Evolutionary conservation across 2,888 invertebrate species (phyloP).

Genomic region (Teleogryllus oceanicus): DNA sequence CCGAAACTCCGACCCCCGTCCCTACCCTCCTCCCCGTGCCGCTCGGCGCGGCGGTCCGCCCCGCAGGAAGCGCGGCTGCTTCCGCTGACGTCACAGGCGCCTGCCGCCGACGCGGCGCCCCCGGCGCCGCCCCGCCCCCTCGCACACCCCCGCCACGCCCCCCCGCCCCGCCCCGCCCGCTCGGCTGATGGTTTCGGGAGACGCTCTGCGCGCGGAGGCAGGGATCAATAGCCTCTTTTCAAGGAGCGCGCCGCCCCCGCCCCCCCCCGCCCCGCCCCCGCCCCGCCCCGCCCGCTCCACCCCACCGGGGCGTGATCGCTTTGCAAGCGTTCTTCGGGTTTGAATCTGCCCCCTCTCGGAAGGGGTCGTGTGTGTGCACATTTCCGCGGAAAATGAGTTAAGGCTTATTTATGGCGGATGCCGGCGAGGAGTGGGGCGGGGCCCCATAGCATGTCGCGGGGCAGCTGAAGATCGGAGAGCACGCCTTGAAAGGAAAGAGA

Average conservation of each 20-base stretch:
- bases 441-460: too few relatives aligned
- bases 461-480: too few relatives aligned
- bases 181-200: neutral
- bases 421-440: neutral
- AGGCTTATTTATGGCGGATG: neutral
- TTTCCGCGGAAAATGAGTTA: conserved; percentile 3
- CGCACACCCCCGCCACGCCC: neutral
- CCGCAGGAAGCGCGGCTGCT: neutral
- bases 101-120: neutral
- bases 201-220: neutral
- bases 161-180: neutral
- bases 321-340: neutral
- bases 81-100: conserved; percentile 18
- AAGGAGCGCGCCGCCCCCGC: conserved; percentile 8
- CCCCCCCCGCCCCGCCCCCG: neutral
- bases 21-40: neutral
- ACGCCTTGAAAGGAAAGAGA: too few relatives aligned
- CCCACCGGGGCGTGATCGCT: neutral
- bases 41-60: neutral
- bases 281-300: neutral
- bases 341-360: neutral
- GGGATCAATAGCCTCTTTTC: conserved; percentile 18
- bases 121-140: neutral
- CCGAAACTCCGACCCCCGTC: neutral
- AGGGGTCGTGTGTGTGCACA: neutral